phyloP scores from a whole-genome alignment of 2,888 invertebrate genomes.

The Poecilobothrus nobilitatus region DNA sequence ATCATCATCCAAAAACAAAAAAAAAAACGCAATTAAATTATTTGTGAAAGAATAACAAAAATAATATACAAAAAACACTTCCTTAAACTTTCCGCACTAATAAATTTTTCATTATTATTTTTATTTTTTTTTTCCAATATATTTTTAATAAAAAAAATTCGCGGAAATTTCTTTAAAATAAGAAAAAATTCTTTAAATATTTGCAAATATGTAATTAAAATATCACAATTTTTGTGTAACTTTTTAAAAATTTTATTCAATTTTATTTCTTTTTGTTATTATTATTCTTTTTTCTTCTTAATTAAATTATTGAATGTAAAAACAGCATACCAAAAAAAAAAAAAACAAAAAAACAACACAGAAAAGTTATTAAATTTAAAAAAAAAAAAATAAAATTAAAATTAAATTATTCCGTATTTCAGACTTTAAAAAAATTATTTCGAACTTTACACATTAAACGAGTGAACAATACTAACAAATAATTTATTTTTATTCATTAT shows the following conservation, averaged over 20 bases:
- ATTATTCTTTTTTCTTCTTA: not conserved
- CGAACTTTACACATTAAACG: not conserved
- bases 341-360: not conserved
- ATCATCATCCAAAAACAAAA: too few species aligned
- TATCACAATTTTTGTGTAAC: conserved; percentile 2
- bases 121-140: not conserved
- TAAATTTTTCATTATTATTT: not conserved
- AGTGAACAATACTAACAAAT: not conserved
- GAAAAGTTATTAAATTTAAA: not conserved
- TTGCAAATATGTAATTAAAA: conserved; percentile 2
- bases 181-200: not conserved
- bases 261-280: too few species aligned
- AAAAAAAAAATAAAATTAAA: not conserved
- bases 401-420: not conserved
- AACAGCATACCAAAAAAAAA: not conserved
- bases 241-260: not conserved
- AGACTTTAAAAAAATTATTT: not conserved
- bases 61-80: not conserved
- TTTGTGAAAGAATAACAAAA: not conserved
- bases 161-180: not conserved
- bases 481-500: not conserved
- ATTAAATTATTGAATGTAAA: conserved; percentile 1
- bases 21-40: too few species aligned
- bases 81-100: not conserved
- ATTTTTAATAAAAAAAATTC: not conserved